Evolutionary conservation across 1,140 invertebrate species (phyloP), one percentile per base, ranked within the genome.

Genomic region (Cecropterus lyciades): DNA sequence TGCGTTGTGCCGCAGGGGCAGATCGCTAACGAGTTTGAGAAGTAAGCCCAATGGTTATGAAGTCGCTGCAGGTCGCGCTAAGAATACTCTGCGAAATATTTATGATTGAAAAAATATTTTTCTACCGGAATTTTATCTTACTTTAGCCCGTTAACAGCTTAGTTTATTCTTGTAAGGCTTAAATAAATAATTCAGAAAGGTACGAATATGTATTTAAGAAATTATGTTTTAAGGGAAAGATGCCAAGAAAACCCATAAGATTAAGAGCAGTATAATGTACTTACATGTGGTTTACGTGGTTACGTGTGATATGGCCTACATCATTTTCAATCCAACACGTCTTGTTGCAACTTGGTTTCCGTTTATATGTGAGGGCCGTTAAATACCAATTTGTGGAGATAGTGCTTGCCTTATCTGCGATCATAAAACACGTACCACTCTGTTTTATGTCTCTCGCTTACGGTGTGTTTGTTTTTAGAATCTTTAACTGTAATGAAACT

Each of bases 371-470:
- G 15, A 48, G 13, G 24, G 24, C 17, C 27, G 27, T 30, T 30
- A 30, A 30, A 59, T 59, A 59, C 43, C 56, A 59, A 59, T 59
- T 59, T 48, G 24, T 20, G 15, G 13, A 30, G 56, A 30, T 59
- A 59, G 24, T 46, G 42, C 14, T 48, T 48, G 9, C 13, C 42
- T 59, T 59, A 59, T 59, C 42, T 46, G 42, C 27, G 13, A 13
- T 30, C 45, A 43, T 59, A 46, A 59, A 48, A 59, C 27, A 46
- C 56, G n/a, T 59, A 48, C 45, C 56, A 59, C 42, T 59, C 24
- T 33, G 14, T 59, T 59, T 48, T 27, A 46, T 17, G 55, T 37
- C 24, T 17, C 30, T 11, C 33, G 33, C 20, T n/a, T 27, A 30
- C 42, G 56, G 33, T 37, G 11, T n/a, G 33, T 37, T 37, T 11